Conservation (phyloP, 1,140 invertebrate genomes). For the Leptinotarsa defecta region DNA sequence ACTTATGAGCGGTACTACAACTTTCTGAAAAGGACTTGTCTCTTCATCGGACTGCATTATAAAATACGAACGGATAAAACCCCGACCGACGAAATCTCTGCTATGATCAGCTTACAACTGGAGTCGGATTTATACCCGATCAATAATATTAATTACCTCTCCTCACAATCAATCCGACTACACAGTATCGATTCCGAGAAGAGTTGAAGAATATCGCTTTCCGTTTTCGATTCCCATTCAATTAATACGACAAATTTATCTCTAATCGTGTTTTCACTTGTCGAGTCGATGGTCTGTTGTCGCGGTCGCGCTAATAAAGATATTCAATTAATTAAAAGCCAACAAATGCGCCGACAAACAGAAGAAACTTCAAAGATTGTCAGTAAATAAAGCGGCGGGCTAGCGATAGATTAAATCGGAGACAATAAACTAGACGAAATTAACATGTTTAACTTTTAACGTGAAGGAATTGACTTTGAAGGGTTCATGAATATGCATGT, state of each 20-base stretch:
- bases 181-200: background rate
- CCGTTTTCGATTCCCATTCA: background rate
- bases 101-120: too few relatives aligned
- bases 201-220: background rate
- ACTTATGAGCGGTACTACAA: too few relatives aligned
- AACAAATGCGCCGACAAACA: constrained; percentile 30
- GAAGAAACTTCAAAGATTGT: constrained; percentile 18
- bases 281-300: constrained; percentile 14
- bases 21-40: too few relatives aligned
- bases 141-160: too few relatives aligned
- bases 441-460: constrained; percentile 12
- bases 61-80: too few relatives aligned
- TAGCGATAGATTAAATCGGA: constrained; percentile 11
- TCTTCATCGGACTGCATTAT: too few relatives aligned
- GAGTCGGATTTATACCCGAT: too few relatives aligned
- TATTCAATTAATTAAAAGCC: constrained; percentile 31
- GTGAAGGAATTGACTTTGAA: background rate
- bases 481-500: background rate
- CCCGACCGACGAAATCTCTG: too few relatives aligned
- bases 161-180: too few relatives aligned
- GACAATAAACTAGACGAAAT: constrained; percentile 24
- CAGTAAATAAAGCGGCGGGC: constrained; percentile 12
- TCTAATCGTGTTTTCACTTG: constrained; percentile 18
- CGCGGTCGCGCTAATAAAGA: constrained; percentile 24
- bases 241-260: constrained; percentile 27